Percentiles rank a stretch among this genome's conserved stretches.
Evolutionary conservation across 2,888 invertebrate species (phyloP).

Genomic region (Zhengitettix transpicula): DNA sequence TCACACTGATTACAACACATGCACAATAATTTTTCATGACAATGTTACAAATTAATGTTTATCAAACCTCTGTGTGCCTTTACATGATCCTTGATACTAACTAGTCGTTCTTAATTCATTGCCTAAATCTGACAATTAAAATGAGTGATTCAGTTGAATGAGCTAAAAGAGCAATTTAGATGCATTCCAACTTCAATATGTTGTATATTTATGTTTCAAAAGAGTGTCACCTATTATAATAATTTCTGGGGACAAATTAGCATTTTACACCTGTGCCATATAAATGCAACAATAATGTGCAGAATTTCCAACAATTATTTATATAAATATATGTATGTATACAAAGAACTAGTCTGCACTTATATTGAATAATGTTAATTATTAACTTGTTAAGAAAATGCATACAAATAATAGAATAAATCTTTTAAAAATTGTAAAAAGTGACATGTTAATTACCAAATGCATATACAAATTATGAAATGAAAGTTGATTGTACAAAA

Average conservation of each 20-base stretch:
- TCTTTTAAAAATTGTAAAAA: background rate
- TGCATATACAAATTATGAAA: background rate
- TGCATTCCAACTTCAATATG: constrained; percentile 6
- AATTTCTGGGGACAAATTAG: background rate
- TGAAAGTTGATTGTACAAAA: background rate
- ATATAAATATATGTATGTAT: constrained; percentile 1
- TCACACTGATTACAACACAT: background rate
- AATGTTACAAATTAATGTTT: background rate
- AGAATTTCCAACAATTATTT: constrained; percentile 3
- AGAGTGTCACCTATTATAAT: background rate
- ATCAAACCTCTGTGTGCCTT: background rate
- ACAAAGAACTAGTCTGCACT: constrained; percentile 12
- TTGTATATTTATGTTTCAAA: background rate
- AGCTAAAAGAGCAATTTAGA: constrained; percentile 1
- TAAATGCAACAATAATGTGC: constrained; percentile 8
- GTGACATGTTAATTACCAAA: background rate
- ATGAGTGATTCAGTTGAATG: background rate
- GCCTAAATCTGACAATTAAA: background rate
- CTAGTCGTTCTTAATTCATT: background rate
- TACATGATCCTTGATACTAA: background rate
- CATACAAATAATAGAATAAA: background rate
- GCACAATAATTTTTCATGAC: background rate
- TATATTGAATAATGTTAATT: constrained; percentile 2
- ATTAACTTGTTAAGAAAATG: background rate
- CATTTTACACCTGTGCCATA: constrained; percentile 8